These are phyloP conservation scores for Mastomys coucha DNA, from an alignment of 2,113 vertebrate genomes.

Conservation along the genomic window DNA sequence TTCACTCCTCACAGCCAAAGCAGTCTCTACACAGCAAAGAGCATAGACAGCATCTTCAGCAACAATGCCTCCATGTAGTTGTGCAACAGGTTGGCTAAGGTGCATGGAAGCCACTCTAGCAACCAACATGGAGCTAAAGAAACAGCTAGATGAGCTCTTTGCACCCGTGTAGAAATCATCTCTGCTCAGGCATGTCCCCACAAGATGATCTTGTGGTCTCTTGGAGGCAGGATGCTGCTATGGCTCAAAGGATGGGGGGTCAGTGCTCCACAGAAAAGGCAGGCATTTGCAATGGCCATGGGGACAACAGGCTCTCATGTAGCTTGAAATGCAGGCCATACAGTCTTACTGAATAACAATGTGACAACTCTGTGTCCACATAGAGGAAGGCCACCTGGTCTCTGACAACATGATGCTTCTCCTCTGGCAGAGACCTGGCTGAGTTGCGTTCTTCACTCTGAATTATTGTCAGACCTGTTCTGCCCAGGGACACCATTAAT, in stretches of 20 bases:
- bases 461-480: constrained; percentile 78
- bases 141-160: not conserved
- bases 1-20: constrained; percentile 84
- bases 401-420: constrained; percentile 84
- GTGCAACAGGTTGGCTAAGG: constrained; percentile 80
- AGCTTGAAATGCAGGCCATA: constrained; percentile 83
- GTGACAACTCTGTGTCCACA: constrained; percentile 79
- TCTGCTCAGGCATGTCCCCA: not conserved
- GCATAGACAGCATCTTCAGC: constrained; percentile 83
- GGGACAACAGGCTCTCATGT: constrained; percentile 78
- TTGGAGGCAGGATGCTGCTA: constrained; percentile 68
- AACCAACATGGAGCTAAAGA: not conserved
- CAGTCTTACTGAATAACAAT: constrained; percentile 84
- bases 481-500: constrained; percentile 82
- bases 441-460: constrained; percentile 84
- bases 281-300: constrained; percentile 87
- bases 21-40: constrained; percentile 58
- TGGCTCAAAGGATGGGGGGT: constrained; percentile 82
- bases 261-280: constrained; percentile 88
- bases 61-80: constrained; percentile 79
- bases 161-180: not conserved
- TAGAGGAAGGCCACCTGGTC: constrained; percentile 85
- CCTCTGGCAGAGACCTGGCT: constrained; percentile 84
- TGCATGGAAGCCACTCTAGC: constrained; percentile 21
- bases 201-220: not conserved